Percentiles rank a stretch among this genome's conserved stretches.
Evolutionary conservation across 2,797 vertebrate genomes (phyloP).

Genomic region (Acanthiza pusilla): DNA sequence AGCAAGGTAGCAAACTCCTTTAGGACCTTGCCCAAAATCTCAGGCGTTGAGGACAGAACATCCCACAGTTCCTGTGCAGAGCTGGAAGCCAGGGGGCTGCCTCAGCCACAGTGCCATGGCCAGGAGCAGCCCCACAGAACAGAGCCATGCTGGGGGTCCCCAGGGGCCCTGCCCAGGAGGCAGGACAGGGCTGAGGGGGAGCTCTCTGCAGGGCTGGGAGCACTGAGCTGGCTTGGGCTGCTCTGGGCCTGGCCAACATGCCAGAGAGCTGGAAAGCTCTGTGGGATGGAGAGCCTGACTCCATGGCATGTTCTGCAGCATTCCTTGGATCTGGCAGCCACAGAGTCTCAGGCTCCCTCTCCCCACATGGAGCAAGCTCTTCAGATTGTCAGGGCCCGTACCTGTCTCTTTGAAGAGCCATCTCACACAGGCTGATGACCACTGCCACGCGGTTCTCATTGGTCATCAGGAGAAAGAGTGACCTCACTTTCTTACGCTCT

Average conservation of each 20-base stretch:
- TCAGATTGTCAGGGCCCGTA: not conserved
- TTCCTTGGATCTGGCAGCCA: not conserved
- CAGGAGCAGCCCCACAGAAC: not conserved
- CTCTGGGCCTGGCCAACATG: not conserved
- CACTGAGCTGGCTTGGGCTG: not conserved
- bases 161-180: not conserved
- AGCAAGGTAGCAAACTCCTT: no score
- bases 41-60: no score
- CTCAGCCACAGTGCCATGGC: not conserved
- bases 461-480: no score
- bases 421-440: no score
- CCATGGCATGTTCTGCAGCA: not conserved
- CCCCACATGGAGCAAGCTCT: not conserved
- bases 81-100: not conserved
- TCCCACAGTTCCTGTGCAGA: not conserved
- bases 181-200: not conserved
- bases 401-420: not conserved
- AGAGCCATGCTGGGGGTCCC: not conserved
- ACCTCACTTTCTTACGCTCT: no score
- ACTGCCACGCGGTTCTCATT: no score
- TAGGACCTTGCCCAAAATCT: no score
- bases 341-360: not conserved
- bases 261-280: not conserved
- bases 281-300: not conserved
- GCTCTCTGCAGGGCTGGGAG: not conserved